A percentile compares a stretch with the other conserved stretches of the same genome.
phyloP scores from a whole-genome alignment of 2,888 invertebrate species.

The Aplocera efformata region DNA sequence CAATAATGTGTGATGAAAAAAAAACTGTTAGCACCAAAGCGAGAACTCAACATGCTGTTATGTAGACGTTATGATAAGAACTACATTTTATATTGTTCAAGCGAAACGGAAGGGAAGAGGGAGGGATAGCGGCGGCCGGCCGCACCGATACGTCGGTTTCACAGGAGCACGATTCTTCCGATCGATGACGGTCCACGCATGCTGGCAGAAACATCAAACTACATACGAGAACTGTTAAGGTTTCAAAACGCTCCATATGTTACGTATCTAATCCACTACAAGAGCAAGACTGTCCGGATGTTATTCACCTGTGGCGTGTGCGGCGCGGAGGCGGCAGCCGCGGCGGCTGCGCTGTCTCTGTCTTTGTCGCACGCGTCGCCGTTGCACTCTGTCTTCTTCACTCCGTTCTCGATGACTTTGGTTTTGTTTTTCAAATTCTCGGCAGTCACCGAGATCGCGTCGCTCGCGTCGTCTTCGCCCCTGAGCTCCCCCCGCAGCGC shows the following conservation, averaged over 20 bases:
- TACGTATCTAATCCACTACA: constrained; percentile 71
- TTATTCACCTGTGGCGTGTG: constrained; percentile 67
- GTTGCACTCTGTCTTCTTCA: constrained; percentile 6
- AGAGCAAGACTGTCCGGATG: constrained; percentile 57
- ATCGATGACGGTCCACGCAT: constrained; percentile 66
- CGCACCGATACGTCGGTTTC: constrained; percentile 19
- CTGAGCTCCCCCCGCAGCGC: constrained; percentile 25
- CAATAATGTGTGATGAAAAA: constrained; percentile 1
- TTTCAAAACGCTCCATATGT: constrained; percentile 52
- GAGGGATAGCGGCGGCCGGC: constrained; percentile 25
- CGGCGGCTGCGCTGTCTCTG: constrained; percentile 22
- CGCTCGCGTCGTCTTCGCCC: constrained; percentile 29
- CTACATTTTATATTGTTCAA: constrained; percentile 32
- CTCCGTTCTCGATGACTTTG: constrained; percentile 36
- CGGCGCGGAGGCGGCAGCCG: constrained; percentile 34
- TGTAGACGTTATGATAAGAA: constrained; percentile 29
- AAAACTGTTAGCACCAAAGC: constrained; percentile 59
- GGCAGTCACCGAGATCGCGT: constrained; percentile 34
- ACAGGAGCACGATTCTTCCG: constrained; percentile 45
- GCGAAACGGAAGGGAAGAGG: constrained; percentile 40
- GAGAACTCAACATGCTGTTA: constrained; percentile 46
- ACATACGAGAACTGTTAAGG: constrained; percentile 62
- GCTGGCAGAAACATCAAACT: constrained; percentile 70
- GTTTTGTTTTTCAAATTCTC: constrained; percentile 44
- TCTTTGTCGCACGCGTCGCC: constrained; percentile 28